Evolutionary conservation across 2,113 vertebrate genomes (phyloP).

Genomic region (Cephalophus harveyi): DNA sequence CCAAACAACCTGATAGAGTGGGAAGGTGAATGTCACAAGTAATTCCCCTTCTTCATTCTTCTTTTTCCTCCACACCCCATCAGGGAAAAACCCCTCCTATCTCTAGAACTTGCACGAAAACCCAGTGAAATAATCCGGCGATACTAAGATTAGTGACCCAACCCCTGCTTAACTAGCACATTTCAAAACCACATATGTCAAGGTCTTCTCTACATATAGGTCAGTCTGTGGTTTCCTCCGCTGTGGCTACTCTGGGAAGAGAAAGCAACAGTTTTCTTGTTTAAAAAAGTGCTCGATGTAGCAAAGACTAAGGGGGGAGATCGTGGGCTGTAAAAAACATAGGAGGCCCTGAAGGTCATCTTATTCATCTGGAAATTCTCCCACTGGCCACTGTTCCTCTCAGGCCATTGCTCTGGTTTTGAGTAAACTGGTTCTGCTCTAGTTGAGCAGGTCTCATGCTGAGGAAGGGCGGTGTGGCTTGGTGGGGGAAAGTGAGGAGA

Average conservation of each 20-base stretch:
- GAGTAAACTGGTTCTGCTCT: background rate
- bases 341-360: slow-evolving; percentile 19
- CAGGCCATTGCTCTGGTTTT: background rate
- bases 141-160: slow-evolving; percentile 20
- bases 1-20: background rate
- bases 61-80: background rate
- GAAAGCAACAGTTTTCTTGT: background rate
- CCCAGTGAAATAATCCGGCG: background rate
- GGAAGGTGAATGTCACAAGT: slow-evolving; percentile 30
- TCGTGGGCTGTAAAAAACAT: background rate
- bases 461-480: background rate
- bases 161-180: background rate
- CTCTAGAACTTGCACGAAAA: slow-evolving; percentile 38
- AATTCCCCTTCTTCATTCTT: slow-evolving; percentile 47
- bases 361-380: slow-evolving; percentile 51
- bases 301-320: background rate
- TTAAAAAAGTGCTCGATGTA: background rate
- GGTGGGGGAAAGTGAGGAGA: background rate
- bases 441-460: background rate
- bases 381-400: background rate
- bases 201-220: background rate
- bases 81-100: slow-evolving; percentile 39
- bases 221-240: slow-evolving; percentile 51
- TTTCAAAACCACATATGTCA: slow-evolving; percentile 29
- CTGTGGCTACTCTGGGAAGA: background rate